These are phyloP conservation scores for Piezodorus guildinii DNA, from an alignment of 1,140 invertebrate genomes.

Conservation along the genomic window DNA sequence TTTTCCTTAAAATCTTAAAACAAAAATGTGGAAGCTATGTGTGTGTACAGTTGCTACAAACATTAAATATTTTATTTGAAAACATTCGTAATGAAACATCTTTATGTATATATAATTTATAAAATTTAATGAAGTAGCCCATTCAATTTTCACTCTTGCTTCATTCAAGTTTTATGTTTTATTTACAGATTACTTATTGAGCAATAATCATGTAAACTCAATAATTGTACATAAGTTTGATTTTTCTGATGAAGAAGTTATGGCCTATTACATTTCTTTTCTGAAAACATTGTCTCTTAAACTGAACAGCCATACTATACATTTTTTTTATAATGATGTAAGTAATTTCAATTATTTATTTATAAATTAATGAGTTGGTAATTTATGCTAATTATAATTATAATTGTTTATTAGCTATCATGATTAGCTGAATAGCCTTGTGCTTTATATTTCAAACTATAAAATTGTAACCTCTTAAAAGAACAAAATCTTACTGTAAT, in stretches of 20 bases:
- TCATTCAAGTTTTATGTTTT: constrained; percentile 22
- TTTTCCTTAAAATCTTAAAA: constrained; percentile 93
- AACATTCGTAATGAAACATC: constrained; percentile 98
- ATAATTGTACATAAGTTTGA: constrained; percentile 99
- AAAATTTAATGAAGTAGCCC: neutral
- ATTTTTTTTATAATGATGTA: constrained; percentile 99
- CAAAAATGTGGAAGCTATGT: constrained; percentile 96
- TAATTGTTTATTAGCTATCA: too few species aligned
- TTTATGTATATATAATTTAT: constrained; percentile 65
- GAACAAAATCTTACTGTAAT: too few species aligned
- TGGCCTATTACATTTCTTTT: constrained; percentile 99
- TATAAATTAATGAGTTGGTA: neutral
- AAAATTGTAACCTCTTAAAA: too few species aligned
- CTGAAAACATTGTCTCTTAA: constrained; percentile 96
- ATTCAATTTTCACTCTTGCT: too few species aligned
- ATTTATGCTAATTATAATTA: too few species aligned
- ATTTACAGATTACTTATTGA: constrained; percentile 91
- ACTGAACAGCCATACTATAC: constrained; percentile 96
- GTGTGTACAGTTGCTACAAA: constrained; percentile 95
- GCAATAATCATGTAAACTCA: constrained; percentile 99
- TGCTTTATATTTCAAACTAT: too few species aligned
- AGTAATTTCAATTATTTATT: constrained; percentile 30
- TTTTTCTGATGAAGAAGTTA: constrained; percentile 98
- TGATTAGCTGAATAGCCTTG: too few species aligned
- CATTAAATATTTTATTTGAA: constrained; percentile 97